Evolutionary conservation across 2,888 invertebrate genomes (phyloP), one percentile per base, ranked within the genome.

Genomic region (Drepanosiphum platanoidis): DNA sequence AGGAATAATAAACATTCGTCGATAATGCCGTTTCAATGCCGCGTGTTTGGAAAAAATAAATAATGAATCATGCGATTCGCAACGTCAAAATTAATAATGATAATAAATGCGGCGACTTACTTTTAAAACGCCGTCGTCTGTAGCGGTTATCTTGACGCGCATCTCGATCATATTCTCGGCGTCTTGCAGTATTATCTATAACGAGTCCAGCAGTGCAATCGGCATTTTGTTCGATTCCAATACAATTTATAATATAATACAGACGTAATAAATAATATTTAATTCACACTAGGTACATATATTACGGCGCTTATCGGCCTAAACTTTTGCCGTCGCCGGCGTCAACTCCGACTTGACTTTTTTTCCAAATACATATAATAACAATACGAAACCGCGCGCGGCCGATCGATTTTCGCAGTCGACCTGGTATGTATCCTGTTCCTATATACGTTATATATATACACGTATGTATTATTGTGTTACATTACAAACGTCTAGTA

Each of bases 1-100:
- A 22, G 46, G 42, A 42, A 78, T 32, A n/a, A n/a, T n/a, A n/a
- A n/a, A n/a, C 42, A 13, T n/a, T 42, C 78, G 42, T 61, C 61
- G 27, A 36, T 61, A 58, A n/a, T n/a, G n/a, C 58, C 78, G 78
- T 64, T 78, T 42, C 36, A 66, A 66, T 32, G 32, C 42, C 42
- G n/a, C n/a, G 32, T 66, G 66, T 9, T 9, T n/a, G n/a, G 15
- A 66, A 79, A 77, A 39, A 42, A 66, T 32, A 66, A 66, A 66
- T 68, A 68, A 64, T 18, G 9, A 66, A 66, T n/a, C 30, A 78
- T 34, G 34, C 64, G 77, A 30, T 39, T 39, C 0, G 18, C 22
- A 22, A 78, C n/a, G 30, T 5, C 64, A 18, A 39, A 78, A 78
- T n/a, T n/a, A n/a, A n/a, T 64, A 64, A 42, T 77, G 15, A 64